Percentiles rank a stretch among this genome's conserved stretches.
Conservation (phyloP, 1,140 invertebrate genomes). For the Pinna nobilis region DNA sequence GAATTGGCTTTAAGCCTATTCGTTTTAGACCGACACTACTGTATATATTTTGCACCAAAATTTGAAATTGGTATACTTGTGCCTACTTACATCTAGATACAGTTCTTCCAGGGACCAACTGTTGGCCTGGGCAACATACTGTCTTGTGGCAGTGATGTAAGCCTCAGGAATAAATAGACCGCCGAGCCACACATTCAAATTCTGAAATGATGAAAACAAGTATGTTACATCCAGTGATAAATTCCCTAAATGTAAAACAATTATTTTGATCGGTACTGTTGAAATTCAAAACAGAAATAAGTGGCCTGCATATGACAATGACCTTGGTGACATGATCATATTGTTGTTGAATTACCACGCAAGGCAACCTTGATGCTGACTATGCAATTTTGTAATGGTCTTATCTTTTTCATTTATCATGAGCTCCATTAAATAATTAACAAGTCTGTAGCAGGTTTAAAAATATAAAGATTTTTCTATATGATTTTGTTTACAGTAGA, state of each 20-base stretch:
- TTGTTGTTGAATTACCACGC: background rate
- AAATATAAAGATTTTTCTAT: too few relatives aligned
- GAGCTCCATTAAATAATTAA: too few relatives aligned
- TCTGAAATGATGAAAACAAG: slow-evolving; percentile 77
- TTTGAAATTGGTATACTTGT: background rate
- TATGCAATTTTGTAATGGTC: too few relatives aligned
- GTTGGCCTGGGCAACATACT: slow-evolving; percentile 94
- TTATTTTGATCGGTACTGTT: too few relatives aligned
- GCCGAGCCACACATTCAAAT: slow-evolving; percentile 95
- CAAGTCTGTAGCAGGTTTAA: too few relatives aligned
- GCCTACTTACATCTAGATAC: slow-evolving; percentile 83
- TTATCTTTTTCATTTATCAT: too few relatives aligned
- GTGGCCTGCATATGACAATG: background rate
- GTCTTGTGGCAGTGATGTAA: slow-evolving; percentile 98
- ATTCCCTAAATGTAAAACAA: too few relatives aligned
- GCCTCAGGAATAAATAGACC: slow-evolving; percentile 98
- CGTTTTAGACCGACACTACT: too few relatives aligned
- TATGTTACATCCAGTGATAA: too few relatives aligned
- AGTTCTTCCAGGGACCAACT: slow-evolving; percentile 94
- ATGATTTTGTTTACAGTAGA: too few relatives aligned
- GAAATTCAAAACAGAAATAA: background rate
- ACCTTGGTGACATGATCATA: background rate
- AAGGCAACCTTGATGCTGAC: too few relatives aligned
- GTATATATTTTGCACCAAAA: background rate
- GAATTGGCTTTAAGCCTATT: too few relatives aligned